Evolutionary conservation across 2,797 vertebrate genomes (phyloP).

Genomic region (Perodicticus potto): DNA sequence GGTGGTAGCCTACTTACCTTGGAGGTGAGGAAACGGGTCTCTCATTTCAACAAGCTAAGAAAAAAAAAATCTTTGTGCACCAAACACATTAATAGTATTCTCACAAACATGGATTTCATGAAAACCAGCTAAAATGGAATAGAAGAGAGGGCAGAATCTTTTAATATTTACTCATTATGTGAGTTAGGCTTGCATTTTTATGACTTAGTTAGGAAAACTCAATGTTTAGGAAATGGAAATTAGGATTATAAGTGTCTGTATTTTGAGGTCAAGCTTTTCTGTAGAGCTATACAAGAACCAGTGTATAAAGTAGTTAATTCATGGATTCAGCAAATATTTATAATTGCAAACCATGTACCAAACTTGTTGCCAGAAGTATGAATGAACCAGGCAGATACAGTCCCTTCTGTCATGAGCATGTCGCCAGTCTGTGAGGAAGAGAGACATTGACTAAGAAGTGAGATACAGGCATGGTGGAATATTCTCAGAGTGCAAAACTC

Average conservation of each 20-base stretch:
- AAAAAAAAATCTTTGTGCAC: background rate
- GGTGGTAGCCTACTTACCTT: background rate
- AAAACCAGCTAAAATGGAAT: slow-evolving; percentile 46
- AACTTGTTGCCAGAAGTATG: background rate
- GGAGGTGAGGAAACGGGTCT: background rate
- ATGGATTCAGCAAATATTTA: background rate
- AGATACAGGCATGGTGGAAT: background rate
- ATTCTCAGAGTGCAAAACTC: background rate
- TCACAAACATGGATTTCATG: background rate
- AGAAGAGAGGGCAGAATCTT: slow-evolving; percentile 9
- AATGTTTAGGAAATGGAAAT: slow-evolving; percentile 13
- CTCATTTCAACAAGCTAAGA: background rate
- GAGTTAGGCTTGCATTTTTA: background rate
- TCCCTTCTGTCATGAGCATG: background rate
- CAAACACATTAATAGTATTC: background rate
- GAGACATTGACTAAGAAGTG: background rate
- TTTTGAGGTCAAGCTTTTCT: slow-evolving; percentile 52
- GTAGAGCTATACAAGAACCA: background rate
- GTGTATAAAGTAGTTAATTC: background rate
- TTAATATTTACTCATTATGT: background rate
- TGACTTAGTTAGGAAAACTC: slow-evolving; percentile 43
- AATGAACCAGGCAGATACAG: background rate
- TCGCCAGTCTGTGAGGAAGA: background rate
- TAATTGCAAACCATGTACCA: background rate
- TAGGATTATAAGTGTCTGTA: background rate